Conservation (phyloP, 2,888 invertebrate genomes). For the Eurytoma californica region DNA sequence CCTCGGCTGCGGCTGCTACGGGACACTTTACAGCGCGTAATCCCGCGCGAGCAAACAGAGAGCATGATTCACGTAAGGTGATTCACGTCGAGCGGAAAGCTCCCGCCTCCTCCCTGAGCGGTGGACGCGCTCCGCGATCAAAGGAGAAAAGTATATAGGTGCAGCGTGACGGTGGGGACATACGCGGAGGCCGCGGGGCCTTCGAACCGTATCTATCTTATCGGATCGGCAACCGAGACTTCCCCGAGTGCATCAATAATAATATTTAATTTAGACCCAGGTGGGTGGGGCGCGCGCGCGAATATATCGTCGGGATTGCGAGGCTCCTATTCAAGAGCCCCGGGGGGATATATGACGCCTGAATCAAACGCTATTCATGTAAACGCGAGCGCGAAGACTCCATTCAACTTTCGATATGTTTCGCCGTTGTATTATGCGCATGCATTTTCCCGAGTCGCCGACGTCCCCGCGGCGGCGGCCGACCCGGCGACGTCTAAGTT, state of each 20-base stretch:
- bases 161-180: too few relatives aligned
- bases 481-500: slow-evolving; percentile 1
- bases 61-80: slow-evolving; percentile 27
- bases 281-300: not conserved
- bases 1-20: too few relatives aligned
- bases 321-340: slow-evolving; percentile 1
- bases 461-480: not conserved
- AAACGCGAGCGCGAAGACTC: not conserved
- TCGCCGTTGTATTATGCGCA: not conserved
- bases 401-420: slow-evolving; percentile 21
- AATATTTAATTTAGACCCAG: slow-evolving; percentile 35
- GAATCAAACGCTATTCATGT: slow-evolving; percentile 44
- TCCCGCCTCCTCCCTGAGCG: not conserved
- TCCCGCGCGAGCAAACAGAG: slow-evolving; percentile 11
- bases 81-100: not conserved
- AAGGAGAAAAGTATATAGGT: not conserved
- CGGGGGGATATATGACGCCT: not conserved
- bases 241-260: slow-evolving; percentile 25
- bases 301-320: slow-evolving; percentile 13
- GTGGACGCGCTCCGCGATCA: not conserved
- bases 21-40: not conserved
- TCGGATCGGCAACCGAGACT: not conserved
- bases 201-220: not conserved
- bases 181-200: too few relatives aligned
- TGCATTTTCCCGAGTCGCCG: not conserved